These are phyloP conservation scores for Falcunculus frontatus DNA, from an alignment of 2,113 vertebrate genomes.

Conservation along the genomic window DNA sequence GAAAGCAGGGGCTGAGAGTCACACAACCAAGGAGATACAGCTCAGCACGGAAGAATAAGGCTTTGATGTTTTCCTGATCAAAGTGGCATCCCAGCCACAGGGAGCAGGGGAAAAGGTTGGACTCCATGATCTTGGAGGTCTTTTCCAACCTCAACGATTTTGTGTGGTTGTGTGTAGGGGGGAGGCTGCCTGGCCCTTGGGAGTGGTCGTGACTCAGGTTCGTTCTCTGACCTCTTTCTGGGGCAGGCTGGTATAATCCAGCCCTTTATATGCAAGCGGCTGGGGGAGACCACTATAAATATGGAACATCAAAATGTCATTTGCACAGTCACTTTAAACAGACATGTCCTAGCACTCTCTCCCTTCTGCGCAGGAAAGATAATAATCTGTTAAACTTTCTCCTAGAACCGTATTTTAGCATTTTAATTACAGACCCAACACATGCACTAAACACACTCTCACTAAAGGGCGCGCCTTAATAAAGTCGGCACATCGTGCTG, in stretches of 20 bases:
- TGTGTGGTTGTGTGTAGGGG: neutral
- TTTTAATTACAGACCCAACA: slow-evolving; percentile 63
- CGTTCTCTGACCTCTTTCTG: neutral
- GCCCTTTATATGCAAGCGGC: slow-evolving; percentile 14
- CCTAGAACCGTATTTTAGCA: slow-evolving; percentile 55
- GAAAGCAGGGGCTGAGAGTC: neutral
- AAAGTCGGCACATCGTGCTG: slow-evolving; percentile 36
- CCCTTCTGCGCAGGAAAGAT: slow-evolving; percentile 4
- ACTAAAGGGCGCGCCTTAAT: slow-evolving; percentile 45
- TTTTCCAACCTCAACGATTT: neutral
- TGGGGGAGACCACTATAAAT: slow-evolving; percentile 11
- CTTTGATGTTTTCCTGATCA: neutral
- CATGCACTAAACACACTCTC: slow-evolving; percentile 38
- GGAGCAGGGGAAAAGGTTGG: neutral
- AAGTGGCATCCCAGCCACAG: neutral
- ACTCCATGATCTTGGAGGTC: neutral
- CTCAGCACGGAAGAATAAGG: neutral
- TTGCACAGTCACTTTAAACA: slow-evolving; percentile 22
- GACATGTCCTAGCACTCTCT: neutral
- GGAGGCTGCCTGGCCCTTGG: neutral
- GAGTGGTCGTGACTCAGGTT: neutral
- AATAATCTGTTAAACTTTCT: slow-evolving; percentile 63
- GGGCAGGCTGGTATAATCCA: neutral
- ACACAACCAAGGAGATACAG: fast-evolving
- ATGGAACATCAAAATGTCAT: slow-evolving; percentile 35